Conservation (phyloP, 2,797 vertebrate species). For the Trachurus trachurus region DNA sequence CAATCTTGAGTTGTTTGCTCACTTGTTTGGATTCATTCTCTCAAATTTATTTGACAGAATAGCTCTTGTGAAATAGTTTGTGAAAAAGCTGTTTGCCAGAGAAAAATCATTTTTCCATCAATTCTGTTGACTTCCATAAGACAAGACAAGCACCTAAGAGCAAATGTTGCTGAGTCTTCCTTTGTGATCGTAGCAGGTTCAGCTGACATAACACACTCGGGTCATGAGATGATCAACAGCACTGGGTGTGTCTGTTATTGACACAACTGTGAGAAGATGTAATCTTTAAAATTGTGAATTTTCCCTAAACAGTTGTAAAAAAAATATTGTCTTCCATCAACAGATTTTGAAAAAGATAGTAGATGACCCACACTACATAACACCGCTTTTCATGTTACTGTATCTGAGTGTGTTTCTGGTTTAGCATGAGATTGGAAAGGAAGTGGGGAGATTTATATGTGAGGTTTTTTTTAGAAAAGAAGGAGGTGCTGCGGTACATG, state of each 20-base stretch:
- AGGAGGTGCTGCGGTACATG: not conserved
- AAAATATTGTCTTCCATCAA: not conserved
- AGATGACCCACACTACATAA: not conserved
- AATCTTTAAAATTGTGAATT: not conserved
- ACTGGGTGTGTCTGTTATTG: not conserved
- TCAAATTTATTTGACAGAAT: not conserved
- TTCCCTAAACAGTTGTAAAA: too few species aligned
- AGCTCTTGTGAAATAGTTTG: not conserved
- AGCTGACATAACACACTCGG: not conserved
- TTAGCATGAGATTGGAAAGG: slow-evolving; percentile 9
- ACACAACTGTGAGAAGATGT: not conserved
- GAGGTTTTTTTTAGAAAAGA: not conserved
- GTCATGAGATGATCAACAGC: not conserved
- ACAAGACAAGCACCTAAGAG: too few species aligned
- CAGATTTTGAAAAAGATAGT: not conserved
- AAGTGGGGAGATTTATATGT: slow-evolving; percentile 16
- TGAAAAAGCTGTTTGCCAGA: too few species aligned
- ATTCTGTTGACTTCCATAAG: too few species aligned
- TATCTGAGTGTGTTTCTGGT: slow-evolving; percentile 7
- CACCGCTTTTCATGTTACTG: not conserved
- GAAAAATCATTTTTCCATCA: too few species aligned
- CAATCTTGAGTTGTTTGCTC: not conserved
- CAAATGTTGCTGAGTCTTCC: not conserved
- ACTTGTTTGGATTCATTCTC: not conserved
- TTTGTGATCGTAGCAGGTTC: too few species aligned